Percentiles rank a stretch among this genome's conserved stretches.
Conservation (phyloP, 2,113 vertebrate genomes). For the Bothrops jararaca region DNA sequence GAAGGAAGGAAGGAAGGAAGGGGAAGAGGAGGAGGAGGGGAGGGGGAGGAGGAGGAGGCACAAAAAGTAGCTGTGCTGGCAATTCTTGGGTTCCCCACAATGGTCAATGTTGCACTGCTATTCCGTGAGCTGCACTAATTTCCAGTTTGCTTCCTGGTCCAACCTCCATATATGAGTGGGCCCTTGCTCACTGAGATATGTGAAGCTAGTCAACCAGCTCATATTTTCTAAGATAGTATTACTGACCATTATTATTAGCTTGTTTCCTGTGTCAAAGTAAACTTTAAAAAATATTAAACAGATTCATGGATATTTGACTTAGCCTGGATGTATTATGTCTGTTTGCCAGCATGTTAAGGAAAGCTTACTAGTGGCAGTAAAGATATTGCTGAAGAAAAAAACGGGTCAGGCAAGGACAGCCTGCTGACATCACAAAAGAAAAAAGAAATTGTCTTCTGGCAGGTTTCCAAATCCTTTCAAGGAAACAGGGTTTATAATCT, state of each 20-base stretch:
- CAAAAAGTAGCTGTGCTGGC: too few relatives aligned
- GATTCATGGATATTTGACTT: background rate
- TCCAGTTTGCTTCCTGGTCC: too few relatives aligned
- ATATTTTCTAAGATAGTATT: background rate
- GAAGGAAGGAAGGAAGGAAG: too few relatives aligned
- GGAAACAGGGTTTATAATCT: constrained; percentile 30
- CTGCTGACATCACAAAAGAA: constrained; percentile 5
- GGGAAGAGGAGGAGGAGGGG: too few relatives aligned
- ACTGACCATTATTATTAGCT: background rate
- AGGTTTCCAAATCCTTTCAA: constrained; percentile 2
- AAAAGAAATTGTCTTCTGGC: constrained; percentile 12
- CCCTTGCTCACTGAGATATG: too few relatives aligned
- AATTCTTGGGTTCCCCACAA: too few relatives aligned
- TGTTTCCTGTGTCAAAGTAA: background rate
- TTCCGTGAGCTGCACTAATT: too few relatives aligned
- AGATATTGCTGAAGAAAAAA: background rate
- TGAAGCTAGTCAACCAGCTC: background rate
- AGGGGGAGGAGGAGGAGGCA: too few relatives aligned
- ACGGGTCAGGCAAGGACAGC: constrained; percentile 34
- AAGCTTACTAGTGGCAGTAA: background rate
- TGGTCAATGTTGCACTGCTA: too few relatives aligned
- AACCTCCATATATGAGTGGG: too few relatives aligned
- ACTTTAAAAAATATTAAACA: background rate
- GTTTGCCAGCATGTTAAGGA: background rate
- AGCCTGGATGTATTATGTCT: background rate